Evolutionary conservation across 2,888 invertebrate species (phyloP).

Genomic region (Pyralis farinalis): DNA sequence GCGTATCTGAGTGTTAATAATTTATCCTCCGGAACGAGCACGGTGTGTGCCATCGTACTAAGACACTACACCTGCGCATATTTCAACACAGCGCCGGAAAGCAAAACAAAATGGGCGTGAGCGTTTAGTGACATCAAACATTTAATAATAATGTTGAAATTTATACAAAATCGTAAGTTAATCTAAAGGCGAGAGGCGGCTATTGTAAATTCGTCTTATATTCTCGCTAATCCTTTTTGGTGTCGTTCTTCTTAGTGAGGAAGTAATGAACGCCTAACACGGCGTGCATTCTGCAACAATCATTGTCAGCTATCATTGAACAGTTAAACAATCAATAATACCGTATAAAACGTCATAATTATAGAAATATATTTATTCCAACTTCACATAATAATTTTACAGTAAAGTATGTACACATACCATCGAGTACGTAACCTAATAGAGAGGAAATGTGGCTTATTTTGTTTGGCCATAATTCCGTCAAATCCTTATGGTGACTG

Average conservation of each 20-base stretch:
- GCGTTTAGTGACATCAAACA: not conserved
- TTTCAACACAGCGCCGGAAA: not conserved
- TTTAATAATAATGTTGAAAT: constrained; percentile 14
- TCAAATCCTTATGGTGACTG: too few species aligned
- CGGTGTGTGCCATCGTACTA: too few species aligned
- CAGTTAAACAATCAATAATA: too few species aligned
- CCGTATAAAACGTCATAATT: too few species aligned
- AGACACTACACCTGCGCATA: not conserved
- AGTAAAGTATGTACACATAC: too few species aligned
- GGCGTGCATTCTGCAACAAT: constrained; percentile 68
- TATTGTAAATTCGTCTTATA: constrained; percentile 16
- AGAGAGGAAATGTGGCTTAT: too few species aligned
- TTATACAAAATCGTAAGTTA: constrained; percentile 26
- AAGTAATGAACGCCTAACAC: constrained; percentile 61
- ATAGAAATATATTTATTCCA: too few species aligned
- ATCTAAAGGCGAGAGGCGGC: constrained; percentile 20
- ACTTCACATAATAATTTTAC: too few species aligned
- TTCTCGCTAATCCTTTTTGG: constrained; percentile 40
- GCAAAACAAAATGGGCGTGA: constrained; percentile 6
- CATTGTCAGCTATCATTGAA: not conserved
- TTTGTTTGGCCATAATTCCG: too few species aligned
- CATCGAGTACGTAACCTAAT: too few species aligned
- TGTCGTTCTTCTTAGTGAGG: constrained; percentile 49
- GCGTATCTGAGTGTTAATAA: too few species aligned
- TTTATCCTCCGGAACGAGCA: too few species aligned